These are phyloP conservation scores for Erannis defoliaria DNA, from an alignment of 2,888 invertebrate species.

Conservation along the genomic window DNA sequence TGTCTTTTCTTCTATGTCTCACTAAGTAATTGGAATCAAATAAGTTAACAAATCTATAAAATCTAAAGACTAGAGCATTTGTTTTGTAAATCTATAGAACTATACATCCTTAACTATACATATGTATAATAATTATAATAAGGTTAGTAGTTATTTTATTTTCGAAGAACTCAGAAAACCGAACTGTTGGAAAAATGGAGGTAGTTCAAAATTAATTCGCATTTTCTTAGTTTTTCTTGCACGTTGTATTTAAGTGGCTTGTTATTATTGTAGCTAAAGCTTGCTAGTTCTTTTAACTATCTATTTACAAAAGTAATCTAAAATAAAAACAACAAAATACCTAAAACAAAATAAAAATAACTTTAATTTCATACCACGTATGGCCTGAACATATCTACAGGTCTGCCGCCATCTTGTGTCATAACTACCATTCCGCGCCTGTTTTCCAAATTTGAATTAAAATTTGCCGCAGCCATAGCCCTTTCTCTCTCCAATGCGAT, in stretches of 20 bases:
- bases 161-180: no score
- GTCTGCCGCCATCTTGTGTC: slow-evolving; percentile 79
- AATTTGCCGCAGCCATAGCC: slow-evolving; percentile 82
- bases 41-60: background rate
- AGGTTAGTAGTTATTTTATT: no score
- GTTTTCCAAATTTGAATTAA: slow-evolving; percentile 83
- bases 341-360: slow-evolving; percentile 62
- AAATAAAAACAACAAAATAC: slow-evolving; percentile 30
- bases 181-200: no score
- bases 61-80: slow-evolving; percentile 5
- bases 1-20: no score
- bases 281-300: background rate
- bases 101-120: background rate
- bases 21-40: no score
- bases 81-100: background rate
- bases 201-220: no score
- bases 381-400: slow-evolving; percentile 84
- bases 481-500: slow-evolving; percentile 80
- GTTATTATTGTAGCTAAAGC: no score
- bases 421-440: slow-evolving; percentile 78
- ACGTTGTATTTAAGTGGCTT: no score
- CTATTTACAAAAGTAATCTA: slow-evolving; percentile 9
- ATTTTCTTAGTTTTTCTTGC: no score
- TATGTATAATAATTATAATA: background rate
- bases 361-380: slow-evolving; percentile 83